Conservation (phyloP, 2,888 invertebrate species). For the Cheilosia impressa region DNA sequence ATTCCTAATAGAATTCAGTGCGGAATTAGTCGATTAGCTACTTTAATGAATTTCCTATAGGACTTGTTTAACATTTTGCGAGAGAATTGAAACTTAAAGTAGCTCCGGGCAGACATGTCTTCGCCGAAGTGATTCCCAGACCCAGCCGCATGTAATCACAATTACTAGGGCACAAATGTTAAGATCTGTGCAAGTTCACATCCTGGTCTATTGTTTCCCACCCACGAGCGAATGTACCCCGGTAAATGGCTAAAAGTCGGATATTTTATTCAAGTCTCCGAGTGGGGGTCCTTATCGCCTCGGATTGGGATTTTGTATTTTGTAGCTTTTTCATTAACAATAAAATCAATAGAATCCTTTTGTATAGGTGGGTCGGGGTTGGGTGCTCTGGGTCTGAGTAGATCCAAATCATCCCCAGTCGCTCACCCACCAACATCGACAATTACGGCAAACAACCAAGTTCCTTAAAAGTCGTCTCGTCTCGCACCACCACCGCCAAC, state of each 20-base stretch:
- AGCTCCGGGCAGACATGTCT: constrained; percentile 23
- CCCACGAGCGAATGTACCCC: constrained; percentile 7
- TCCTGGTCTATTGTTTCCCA: constrained; percentile 43
- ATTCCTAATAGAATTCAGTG: constrained; percentile 71
- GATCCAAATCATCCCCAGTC: constrained; percentile 47
- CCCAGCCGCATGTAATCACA: constrained; percentile 50
- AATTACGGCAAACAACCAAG: constrained; percentile 70
- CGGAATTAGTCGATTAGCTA: constrained; percentile 59
- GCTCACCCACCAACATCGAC: constrained; percentile 60
- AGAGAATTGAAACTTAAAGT: background rate
- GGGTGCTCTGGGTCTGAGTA: background rate
- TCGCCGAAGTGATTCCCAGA: background rate
- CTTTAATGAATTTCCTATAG: constrained; percentile 70
- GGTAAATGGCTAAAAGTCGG: constrained; percentile 51
- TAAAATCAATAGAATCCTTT: constrained; percentile 76
- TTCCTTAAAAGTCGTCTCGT: constrained; percentile 68
- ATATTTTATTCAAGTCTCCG: constrained; percentile 69
- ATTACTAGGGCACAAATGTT: constrained; percentile 44
- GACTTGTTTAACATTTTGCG: constrained; percentile 8
- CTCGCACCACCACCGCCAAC: constrained; percentile 27
- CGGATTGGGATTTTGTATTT: constrained; percentile 68
- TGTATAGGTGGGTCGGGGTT: constrained; percentile 48
- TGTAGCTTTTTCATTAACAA: constrained; percentile 76
- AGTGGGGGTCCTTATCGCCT: constrained; percentile 68
- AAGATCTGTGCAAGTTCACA: constrained; percentile 31